Conservation (phyloP, 2,888 invertebrate genomes). For the Dryocosmus kuriphilus region DNA sequence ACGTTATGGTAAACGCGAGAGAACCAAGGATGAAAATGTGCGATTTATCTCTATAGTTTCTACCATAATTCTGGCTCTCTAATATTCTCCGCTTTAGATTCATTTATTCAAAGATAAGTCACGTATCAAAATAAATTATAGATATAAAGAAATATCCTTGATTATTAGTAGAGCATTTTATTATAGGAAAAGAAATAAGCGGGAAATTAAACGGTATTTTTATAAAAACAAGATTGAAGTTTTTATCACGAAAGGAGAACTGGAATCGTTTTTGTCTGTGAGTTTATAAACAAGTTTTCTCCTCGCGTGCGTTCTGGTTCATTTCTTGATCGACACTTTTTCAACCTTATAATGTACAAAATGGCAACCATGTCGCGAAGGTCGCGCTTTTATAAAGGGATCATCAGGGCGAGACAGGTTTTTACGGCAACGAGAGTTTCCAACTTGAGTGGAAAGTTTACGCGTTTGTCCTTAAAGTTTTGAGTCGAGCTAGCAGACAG, state of each 20-base stretch:
- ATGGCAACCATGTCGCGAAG: not conserved
- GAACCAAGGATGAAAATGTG: slow-evolving; percentile 19
- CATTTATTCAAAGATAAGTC: not conserved
- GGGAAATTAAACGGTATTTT: not conserved
- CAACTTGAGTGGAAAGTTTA: slow-evolving; percentile 8
- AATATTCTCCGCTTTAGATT: not conserved
- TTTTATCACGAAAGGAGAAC: not conserved
- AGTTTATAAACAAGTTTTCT: slow-evolving; percentile 2
- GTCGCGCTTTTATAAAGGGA: slow-evolving; percentile 14
- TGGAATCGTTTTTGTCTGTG: not conserved
- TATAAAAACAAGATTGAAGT: not conserved
- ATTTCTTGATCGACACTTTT: slow-evolving; percentile 1
- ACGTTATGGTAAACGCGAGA: not conserved
- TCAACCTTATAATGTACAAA: slow-evolving; percentile 7
- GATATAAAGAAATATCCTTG: not conserved
- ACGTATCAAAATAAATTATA: not conserved
- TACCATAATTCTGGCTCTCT: not conserved
- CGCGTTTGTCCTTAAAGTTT: slow-evolving; percentile 26
- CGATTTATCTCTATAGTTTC: not conserved
- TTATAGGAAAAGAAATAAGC: not conserved
- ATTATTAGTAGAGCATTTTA: no score
- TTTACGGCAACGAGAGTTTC: slow-evolving; percentile 33
- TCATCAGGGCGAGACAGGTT: slow-evolving; percentile 15
- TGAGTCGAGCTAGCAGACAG: not conserved
- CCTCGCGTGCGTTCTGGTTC: not conserved